Conservation (phyloP, 2,888 invertebrate species). For the Eupithecia inturbata region DNA sequence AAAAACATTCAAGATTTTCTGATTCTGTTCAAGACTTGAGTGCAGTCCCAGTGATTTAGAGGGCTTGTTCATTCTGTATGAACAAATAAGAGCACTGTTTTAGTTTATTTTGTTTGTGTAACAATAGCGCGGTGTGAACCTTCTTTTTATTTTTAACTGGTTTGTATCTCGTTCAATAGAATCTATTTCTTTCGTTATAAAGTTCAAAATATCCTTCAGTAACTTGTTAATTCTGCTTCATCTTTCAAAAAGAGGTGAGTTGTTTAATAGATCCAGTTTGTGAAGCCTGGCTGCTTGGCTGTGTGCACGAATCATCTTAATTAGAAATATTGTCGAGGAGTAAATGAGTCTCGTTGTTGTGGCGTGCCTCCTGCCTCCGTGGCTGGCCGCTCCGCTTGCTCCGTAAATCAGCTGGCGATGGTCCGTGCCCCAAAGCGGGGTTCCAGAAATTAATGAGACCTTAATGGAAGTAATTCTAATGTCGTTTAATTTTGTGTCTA, state of each 20-base stretch:
- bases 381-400: slow-evolving; percentile 49
- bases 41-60: slow-evolving; percentile 41
- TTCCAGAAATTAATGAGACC: slow-evolving; percentile 80
- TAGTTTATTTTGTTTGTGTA: slow-evolving; percentile 69
- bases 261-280: slow-evolving; percentile 80
- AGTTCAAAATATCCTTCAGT: slow-evolving; percentile 17
- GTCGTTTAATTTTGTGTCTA: slow-evolving; percentile 69
- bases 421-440: slow-evolving; percentile 71
- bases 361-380: slow-evolving; percentile 47
- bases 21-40: slow-evolving; percentile 3
- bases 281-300: slow-evolving; percentile 72
- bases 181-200: slow-evolving; percentile 11
- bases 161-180: slow-evolving; percentile 6
- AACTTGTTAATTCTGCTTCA: slow-evolving; percentile 51
- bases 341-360: slow-evolving; percentile 73
- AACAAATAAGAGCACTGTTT: slow-evolving; percentile 67
- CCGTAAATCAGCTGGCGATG: slow-evolving; percentile 74
- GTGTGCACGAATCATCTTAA: slow-evolving; percentile 80
- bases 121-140: slow-evolving; percentile 68
- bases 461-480: slow-evolving; percentile 77
- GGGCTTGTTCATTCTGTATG: slow-evolving; percentile 62
- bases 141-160: slow-evolving; percentile 43
- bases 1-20: neutral
- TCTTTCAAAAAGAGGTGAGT: slow-evolving; percentile 73
- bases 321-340: slow-evolving; percentile 80